Conservation (phyloP, 2,113 vertebrate genomes). For the Coturnix japonica region DNA sequence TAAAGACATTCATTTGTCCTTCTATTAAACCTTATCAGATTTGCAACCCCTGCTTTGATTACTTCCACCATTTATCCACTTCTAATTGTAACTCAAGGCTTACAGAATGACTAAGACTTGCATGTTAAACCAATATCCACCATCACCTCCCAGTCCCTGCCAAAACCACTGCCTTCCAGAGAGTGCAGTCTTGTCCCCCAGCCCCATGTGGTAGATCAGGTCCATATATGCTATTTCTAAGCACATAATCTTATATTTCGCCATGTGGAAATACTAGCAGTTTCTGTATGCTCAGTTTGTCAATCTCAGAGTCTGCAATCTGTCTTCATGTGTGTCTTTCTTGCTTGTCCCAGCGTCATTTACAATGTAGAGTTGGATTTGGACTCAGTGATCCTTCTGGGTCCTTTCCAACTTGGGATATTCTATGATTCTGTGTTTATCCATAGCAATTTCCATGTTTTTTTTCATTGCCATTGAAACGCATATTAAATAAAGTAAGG, state of each 20-base stretch:
- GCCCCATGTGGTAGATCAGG: neutral
- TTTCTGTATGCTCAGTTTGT: neutral
- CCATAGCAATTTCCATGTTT: neutral
- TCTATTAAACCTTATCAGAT: neutral
- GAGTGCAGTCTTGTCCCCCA: fast-evolving
- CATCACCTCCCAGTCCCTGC: neutral
- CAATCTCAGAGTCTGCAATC: neutral
- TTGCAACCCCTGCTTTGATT: neutral
- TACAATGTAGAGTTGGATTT: neutral
- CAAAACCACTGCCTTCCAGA: neutral
- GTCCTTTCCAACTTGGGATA: no score
- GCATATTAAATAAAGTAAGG: neutral
- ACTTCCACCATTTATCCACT: neutral
- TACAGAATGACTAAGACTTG: neutral
- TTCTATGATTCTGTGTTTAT: neutral
- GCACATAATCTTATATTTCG: fast-evolving
- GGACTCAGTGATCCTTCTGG: no score
- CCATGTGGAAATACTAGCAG: neutral
- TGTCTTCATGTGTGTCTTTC: neutral
- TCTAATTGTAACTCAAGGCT: neutral
- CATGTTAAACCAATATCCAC: neutral
- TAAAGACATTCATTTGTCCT: neutral
- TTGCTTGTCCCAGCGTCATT: neutral
- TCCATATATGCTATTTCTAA: fast-evolving
- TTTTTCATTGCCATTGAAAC: neutral